Conservation (phyloP, 2,113 vertebrate species). For the Rallus limicola region DNA sequence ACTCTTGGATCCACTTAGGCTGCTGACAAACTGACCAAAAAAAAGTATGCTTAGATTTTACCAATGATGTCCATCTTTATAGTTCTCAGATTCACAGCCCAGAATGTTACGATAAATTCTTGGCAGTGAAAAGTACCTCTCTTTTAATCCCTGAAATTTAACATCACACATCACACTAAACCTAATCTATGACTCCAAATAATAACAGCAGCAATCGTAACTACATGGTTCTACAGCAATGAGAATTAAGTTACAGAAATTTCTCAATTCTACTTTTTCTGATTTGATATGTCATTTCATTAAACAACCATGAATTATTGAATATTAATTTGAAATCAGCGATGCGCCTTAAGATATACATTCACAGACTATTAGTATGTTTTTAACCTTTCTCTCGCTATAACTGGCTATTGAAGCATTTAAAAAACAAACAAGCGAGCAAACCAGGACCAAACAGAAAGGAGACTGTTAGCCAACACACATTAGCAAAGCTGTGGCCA, state of each 20-base stretch:
- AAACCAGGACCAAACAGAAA: conserved; percentile 13
- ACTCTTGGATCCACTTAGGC: neutral
- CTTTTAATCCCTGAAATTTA: neutral
- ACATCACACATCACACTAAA: neutral
- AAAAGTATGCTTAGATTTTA: neutral
- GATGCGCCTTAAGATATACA: neutral
- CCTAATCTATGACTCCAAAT: neutral
- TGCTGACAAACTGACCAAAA: neutral
- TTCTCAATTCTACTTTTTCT: neutral
- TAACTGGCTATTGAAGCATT: conserved; percentile 44
- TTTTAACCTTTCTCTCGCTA: neutral
- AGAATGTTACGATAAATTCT: neutral
- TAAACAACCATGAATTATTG: conserved; percentile 37
- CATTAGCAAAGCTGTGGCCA: neutral
- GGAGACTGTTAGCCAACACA: neutral
- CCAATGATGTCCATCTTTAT: neutral
- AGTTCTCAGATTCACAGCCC: neutral
- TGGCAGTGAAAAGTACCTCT: neutral
- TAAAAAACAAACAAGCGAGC: neutral
- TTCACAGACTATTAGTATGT: neutral
- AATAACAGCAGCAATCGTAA: neutral
- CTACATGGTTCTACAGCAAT: neutral
- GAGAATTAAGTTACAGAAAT: conserved; percentile 23
- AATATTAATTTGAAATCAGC: conserved; percentile 33
- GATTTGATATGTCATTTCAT: conserved; percentile 39